phyloP scores from a whole-genome alignment of 2,797 vertebrate species.

The Tarsius wallacei region DNA sequence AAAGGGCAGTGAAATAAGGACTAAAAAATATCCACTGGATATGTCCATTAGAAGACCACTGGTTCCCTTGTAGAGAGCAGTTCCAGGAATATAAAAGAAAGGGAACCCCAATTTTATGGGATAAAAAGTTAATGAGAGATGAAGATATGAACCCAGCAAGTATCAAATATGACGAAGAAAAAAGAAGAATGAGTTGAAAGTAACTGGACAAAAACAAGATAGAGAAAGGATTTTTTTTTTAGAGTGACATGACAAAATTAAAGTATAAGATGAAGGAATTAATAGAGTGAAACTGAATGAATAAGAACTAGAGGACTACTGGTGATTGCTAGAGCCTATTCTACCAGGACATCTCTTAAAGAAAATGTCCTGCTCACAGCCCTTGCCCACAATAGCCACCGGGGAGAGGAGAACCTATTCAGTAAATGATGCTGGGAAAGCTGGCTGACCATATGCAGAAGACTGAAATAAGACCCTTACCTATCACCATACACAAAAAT shows the following conservation, averaged over 20 bases:
- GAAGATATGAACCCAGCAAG: not conserved
- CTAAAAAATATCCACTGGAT: too few relatives aligned
- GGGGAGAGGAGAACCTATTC: too few relatives aligned
- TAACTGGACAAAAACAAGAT: not conserved
- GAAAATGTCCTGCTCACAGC: not conserved
- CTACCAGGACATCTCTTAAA: not conserved
- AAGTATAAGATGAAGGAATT: not conserved
- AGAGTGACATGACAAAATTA: constrained; percentile 16
- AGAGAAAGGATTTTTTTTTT: not conserved
- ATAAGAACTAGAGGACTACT: not conserved
- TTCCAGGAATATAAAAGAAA: not conserved
- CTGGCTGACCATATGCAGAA: too few relatives aligned
- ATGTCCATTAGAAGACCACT: not conserved
- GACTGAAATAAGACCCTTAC: too few relatives aligned
- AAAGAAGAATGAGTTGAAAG: not conserved
- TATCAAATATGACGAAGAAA: not conserved
- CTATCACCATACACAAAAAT: too few relatives aligned
- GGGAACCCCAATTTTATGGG: not conserved
- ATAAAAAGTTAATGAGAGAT: constrained; percentile 5
- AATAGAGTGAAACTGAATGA: not conserved
- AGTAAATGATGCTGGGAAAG: too few relatives aligned
- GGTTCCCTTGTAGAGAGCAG: not conserved
- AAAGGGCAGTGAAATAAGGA: too few relatives aligned
- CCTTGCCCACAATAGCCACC: not conserved
- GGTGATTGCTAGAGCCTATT: not conserved